Evolutionary conservation across 2,797 vertebrate genomes (phyloP).

Genomic region (Dromococcyx pavoninus): DNA sequence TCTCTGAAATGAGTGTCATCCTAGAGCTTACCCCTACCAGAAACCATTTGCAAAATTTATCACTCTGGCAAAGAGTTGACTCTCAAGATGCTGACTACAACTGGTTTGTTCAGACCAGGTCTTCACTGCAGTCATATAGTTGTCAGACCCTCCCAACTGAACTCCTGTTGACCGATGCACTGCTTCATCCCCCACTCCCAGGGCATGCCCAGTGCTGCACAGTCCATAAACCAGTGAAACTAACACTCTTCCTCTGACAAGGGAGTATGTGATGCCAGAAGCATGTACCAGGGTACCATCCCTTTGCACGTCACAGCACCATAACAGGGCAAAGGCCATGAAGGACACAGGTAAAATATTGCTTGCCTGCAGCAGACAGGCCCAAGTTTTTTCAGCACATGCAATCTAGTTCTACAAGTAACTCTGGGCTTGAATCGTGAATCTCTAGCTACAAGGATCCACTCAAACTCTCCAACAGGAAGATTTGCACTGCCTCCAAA

Average conservation of each 20-base stretch:
- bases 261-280: background rate
- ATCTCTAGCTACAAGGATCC: background rate
- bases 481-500: background rate
- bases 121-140: rapidly evolving
- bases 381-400: background rate
- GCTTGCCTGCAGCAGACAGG: background rate
- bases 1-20: background rate
- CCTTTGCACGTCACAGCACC: background rate
- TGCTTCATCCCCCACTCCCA: background rate
- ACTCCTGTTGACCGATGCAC: background rate
- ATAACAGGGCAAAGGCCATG: background rate
- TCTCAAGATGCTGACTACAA: background rate
- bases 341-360: rapidly evolving
- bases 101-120: background rate
- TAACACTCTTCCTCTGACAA: background rate
- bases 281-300: rapidly evolving
- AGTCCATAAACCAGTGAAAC: background rate
- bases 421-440: background rate
- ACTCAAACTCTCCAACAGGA: background rate
- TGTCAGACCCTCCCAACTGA: rapidly evolving
- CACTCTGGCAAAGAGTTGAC: background rate
- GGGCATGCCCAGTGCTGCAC: background rate
- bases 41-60: background rate
- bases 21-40: background rate
- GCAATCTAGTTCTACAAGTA: background rate